These are phyloP conservation scores for Paralichthys olivaceus DNA, from an alignment of 2,113 vertebrate genomes.

Conservation along the genomic window DNA sequence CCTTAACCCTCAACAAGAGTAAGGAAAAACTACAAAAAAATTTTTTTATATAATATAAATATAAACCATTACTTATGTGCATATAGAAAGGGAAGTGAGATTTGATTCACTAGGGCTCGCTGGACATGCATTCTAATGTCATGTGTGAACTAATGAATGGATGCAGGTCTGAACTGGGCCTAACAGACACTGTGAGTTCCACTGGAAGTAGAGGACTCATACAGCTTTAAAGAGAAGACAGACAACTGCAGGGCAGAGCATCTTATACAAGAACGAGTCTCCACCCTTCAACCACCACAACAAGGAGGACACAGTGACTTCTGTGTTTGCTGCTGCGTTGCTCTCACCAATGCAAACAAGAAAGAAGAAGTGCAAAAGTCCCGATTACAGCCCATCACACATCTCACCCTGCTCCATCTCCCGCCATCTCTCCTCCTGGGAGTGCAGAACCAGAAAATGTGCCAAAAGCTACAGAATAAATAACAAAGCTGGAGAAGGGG, in stretches of 20 bases:
- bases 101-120: background rate
- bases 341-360: slow-evolving; percentile 57
- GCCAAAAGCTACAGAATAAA: slow-evolving; percentile 95
- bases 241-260: slow-evolving; percentile 87
- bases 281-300: slow-evolving; percentile 28
- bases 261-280: slow-evolving; percentile 81
- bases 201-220: slow-evolving; percentile 68
- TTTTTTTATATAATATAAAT: too few species aligned
- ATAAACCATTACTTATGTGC: too few species aligned
- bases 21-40: too few species aligned
- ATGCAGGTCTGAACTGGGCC: background rate
- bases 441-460: slow-evolving; percentile 82
- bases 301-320: slow-evolving; percentile 41
- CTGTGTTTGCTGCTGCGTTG: background rate
- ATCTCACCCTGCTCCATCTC: slow-evolving; percentile 69
- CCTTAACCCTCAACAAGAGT: too few species aligned
- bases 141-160: too few species aligned
- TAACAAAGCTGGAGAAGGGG: slow-evolving; percentile 81
- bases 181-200: background rate
- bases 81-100: background rate
- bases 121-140: background rate
- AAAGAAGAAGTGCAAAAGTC: slow-evolving; percentile 88
- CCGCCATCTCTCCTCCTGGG: slow-evolving; percentile 81
- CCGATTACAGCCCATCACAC: slow-evolving; percentile 90
- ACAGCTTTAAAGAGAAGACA: slow-evolving; percentile 83